These are phyloP conservation scores for Dolichallabes microphthalmus DNA, from an alignment of 2,113 vertebrate species.

Conservation along the genomic window DNA sequence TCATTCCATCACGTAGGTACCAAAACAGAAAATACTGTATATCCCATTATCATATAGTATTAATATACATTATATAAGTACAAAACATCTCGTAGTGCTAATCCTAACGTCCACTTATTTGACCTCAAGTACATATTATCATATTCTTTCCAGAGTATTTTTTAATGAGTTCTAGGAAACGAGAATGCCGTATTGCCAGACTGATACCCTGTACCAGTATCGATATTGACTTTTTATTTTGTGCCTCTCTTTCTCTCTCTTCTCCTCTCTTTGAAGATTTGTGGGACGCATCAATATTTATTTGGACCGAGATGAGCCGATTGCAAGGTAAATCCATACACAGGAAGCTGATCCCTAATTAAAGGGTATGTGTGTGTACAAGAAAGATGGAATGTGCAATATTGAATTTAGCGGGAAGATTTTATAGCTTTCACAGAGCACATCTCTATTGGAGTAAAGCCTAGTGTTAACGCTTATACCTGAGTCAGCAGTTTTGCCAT, in stretches of 20 bases:
- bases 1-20: too few species aligned
- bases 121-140: background rate
- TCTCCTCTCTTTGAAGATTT: conserved; percentile 74
- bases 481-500: conserved; percentile 26
- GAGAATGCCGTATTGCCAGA: background rate
- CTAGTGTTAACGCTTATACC: conserved; percentile 1
- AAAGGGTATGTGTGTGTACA: conserved; percentile 41
- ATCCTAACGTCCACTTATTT: background rate
- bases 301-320: conserved; percentile 82
- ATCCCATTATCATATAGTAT: too few species aligned
- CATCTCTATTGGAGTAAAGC: background rate
- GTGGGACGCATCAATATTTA: conserved; percentile 95
- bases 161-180: background rate
- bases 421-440: conserved; percentile 32
- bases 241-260: conserved; percentile 12
- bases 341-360: conserved; percentile 52
- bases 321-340: conserved; percentile 80
- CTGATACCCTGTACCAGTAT: background rate
- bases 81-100: background rate
- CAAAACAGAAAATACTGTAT: too few species aligned
- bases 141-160: background rate
- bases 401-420: background rate
- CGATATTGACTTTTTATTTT: conserved; percentile 9
- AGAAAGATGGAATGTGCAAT: conserved; percentile 12
- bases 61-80: background rate